These are phyloP conservation scores for Odocoileus virginianus DNA, from an alignment of 2,113 vertebrate species.

Conservation along the genomic window DNA sequence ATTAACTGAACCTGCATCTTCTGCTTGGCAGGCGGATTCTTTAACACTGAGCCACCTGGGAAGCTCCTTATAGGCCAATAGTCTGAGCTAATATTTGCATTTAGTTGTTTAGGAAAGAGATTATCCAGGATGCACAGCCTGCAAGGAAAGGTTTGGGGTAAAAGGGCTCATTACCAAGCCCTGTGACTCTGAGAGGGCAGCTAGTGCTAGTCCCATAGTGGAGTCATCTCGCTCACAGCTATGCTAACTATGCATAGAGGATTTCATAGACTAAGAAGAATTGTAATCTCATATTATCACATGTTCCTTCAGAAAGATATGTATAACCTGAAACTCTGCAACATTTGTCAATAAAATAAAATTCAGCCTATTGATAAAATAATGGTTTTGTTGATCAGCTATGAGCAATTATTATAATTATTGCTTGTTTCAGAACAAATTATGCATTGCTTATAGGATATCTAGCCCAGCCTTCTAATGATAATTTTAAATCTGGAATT, in stretches of 20 bases:
- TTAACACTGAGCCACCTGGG: background rate
- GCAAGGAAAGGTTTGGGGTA: background rate
- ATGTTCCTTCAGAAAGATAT: background rate
- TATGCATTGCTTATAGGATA: background rate
- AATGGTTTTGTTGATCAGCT: background rate
- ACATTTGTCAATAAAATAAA: background rate
- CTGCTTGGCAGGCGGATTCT: background rate
- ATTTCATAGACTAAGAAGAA: background rate
- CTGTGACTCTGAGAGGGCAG: background rate
- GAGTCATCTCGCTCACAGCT: background rate
- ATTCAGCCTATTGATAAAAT: background rate
- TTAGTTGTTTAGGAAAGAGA: background rate
- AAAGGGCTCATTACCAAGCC: background rate
- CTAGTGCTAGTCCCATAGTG: background rate
- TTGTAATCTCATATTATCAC: background rate
- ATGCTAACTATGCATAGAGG: background rate
- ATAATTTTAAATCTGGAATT: background rate
- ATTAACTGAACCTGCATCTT: background rate
- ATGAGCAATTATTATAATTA: background rate
- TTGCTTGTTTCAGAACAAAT: background rate
- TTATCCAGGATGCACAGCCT: too few species aligned
- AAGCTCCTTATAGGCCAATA: background rate
- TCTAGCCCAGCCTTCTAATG: background rate
- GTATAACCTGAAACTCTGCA: background rate
- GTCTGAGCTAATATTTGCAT: background rate